A percentile compares a stretch with the other conserved stretches of the same genome.
phyloP scores from a whole-genome alignment of 1,140 invertebrate species.

The Ceratina australensis region DNA sequence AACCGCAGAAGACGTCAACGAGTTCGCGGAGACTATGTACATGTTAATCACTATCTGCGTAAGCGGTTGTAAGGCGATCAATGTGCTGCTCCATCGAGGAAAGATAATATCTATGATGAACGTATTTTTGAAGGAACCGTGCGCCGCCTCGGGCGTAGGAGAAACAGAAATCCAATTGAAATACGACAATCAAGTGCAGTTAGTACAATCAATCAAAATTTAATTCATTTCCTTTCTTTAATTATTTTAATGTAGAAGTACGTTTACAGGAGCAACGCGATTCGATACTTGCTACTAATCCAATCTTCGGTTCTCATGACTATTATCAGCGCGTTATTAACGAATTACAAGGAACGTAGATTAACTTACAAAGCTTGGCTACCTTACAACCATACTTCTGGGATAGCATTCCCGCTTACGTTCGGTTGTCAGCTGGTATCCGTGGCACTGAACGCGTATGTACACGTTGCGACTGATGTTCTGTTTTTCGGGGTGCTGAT shows the following conservation, averaged over 20 bases:
- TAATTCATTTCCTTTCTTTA: too few relatives aligned
- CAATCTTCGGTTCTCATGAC: not conserved
- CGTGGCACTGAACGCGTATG: constrained; percentile 1
- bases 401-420: constrained; percentile 15
- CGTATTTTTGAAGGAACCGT: constrained; percentile 27
- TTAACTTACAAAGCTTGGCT: constrained; percentile 40
- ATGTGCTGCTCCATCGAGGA: constrained; percentile 39
- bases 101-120: constrained; percentile 47
- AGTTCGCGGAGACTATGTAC: constrained; percentile 53
- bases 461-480: constrained; percentile 28
- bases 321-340: constrained; percentile 16
- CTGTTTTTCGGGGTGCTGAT: not conserved
- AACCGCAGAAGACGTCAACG: constrained; percentile 33
- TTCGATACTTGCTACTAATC: not conserved
- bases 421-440: constrained; percentile 33
- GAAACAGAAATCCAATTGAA: constrained; percentile 49
- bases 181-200: constrained; percentile 49
- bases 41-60: constrained; percentile 51
- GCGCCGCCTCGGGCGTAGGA: constrained; percentile 18
- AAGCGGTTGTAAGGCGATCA: constrained; percentile 42
- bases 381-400: constrained; percentile 30
- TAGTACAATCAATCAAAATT: constrained; percentile 11
- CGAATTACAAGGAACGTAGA: not conserved
- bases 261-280: constrained; percentile 26
- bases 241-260: not conserved